These are phyloP conservation scores for Microtus oregoni DNA, from an alignment of 2,113 vertebrate genomes.

Conservation along the genomic window DNA sequence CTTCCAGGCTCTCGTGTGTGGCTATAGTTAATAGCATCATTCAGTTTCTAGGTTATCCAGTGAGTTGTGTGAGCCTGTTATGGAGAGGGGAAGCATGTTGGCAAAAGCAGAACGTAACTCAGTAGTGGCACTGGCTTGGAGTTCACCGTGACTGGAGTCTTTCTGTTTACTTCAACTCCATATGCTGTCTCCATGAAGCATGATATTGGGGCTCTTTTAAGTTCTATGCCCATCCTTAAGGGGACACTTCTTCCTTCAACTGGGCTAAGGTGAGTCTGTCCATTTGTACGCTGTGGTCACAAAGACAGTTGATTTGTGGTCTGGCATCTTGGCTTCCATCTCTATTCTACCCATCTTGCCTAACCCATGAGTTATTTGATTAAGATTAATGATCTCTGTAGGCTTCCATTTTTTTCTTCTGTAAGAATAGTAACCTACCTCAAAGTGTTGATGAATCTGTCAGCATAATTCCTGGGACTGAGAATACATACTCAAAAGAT, in stretches of 20 bases:
- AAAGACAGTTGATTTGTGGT: background rate
- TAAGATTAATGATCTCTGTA: background rate
- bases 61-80: background rate
- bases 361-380: background rate
- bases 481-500: background rate
- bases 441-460: background rate
- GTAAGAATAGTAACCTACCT: background rate
- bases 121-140: background rate
- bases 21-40: background rate
- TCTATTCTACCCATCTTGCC: background rate
- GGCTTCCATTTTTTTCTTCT: background rate
- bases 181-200: background rate
- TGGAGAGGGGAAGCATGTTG: background rate
- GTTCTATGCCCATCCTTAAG: background rate
- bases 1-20: background rate
- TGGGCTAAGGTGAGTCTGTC: background rate
- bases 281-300: accelerated
- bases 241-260: background rate
- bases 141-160: background rate
- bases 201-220: background rate
- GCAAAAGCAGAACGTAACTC: background rate
- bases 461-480: background rate
- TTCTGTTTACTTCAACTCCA: background rate
- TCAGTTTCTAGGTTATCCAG: background rate
- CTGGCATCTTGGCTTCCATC: background rate